A percentile compares a stretch with the other conserved stretches of the same genome.
These are phyloP conservation scores for Sakesphorus luctuosus DNA, from an alignment of 2,113 vertebrate genomes.

Conservation along the genomic window DNA sequence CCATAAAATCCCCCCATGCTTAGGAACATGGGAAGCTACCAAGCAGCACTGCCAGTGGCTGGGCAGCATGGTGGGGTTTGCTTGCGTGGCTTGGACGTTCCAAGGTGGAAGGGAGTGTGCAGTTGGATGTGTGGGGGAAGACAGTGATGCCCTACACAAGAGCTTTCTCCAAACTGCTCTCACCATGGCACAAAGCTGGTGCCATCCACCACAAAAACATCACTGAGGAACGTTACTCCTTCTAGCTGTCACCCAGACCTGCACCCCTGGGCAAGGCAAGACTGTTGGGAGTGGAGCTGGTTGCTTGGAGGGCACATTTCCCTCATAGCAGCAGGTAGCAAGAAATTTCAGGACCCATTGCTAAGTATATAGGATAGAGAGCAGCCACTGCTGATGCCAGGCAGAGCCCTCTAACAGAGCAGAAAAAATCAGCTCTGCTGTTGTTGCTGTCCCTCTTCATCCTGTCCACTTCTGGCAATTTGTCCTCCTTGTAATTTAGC, in stretches of 20 bases:
- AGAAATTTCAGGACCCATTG: not conserved
- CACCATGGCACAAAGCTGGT: not conserved
- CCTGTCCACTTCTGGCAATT: not conserved
- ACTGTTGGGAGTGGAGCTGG: not conserved
- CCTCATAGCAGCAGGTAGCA: not conserved
- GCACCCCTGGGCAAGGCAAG: not conserved
- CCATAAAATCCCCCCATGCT: not conserved
- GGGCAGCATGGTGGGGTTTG: rapidly evolving
- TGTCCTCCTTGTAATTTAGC: not conserved
- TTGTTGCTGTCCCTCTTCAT: not conserved
- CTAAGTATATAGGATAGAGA: not conserved
- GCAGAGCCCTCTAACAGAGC: not conserved
- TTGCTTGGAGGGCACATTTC: not conserved
- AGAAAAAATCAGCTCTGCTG: not conserved
- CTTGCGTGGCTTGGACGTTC: rapidly evolving
- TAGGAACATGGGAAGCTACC: not conserved
- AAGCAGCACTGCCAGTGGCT: too few species aligned
- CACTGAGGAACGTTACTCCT: rapidly evolving
- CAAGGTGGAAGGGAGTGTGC: rapidly evolving
- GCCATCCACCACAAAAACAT: not conserved
- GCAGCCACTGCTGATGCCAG: not conserved
- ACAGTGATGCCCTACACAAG: not conserved
- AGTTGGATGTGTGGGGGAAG: rapidly evolving
- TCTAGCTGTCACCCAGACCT: not conserved
- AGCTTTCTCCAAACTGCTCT: not conserved